phyloP scores from a whole-genome alignment of 1,140 invertebrate genomes.

The Drosophila lowei region DNA sequence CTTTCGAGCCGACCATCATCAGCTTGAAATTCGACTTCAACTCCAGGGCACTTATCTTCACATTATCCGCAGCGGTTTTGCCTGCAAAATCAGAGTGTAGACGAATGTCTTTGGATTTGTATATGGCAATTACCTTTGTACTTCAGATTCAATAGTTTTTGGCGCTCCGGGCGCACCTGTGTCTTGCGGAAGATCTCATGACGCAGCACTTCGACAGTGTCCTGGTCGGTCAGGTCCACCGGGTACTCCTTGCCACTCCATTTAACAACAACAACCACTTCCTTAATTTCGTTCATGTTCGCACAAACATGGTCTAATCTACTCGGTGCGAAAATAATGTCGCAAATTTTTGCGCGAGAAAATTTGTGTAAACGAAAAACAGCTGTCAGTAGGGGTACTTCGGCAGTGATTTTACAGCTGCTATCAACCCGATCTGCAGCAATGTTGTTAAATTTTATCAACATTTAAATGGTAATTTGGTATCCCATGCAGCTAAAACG shows the following conservation, averaged over 20 bases:
- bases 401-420: no score
- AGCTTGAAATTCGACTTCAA: slow-evolving; percentile 95
- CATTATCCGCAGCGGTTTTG: slow-evolving; percentile 91
- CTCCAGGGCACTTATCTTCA: slow-evolving; percentile 88
- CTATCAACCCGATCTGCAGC: no score
- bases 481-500: no score
- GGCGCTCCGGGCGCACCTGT: slow-evolving; percentile 89
- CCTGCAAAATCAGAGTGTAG: slow-evolving; percentile 84
- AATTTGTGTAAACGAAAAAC: no score
- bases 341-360: no score
- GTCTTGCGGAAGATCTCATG: slow-evolving; percentile 82
- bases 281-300: slow-evolving; percentile 61
- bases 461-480: no score
- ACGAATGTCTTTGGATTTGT: no score
- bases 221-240: slow-evolving; percentile 86
- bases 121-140: slow-evolving; percentile 88
- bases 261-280: slow-evolving; percentile 89
- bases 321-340: no score
- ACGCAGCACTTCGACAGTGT: slow-evolving; percentile 92
- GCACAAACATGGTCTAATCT: no score
- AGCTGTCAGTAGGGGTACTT: no score
- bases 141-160: slow-evolving; percentile 97
- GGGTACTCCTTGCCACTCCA: slow-evolving; percentile 89
- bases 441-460: no score
- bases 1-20: slow-evolving; percentile 98